phyloP scores from a whole-genome alignment of 2,113 vertebrate species.

The Cromileptes altivelis region DNA sequence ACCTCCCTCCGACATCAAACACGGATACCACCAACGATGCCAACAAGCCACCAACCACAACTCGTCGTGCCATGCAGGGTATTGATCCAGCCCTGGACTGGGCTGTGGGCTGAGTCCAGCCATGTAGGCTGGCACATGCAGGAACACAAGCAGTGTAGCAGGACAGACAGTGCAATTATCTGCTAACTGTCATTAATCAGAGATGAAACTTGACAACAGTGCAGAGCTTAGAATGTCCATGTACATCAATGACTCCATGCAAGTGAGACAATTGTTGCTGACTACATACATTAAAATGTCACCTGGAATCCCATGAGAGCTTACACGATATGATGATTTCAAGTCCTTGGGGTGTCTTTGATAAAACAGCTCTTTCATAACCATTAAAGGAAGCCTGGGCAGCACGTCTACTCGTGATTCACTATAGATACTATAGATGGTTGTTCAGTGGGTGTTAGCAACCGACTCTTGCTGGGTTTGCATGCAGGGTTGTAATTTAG shows the following conservation, averaged over 20 bases:
- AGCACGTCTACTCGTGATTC: not conserved
- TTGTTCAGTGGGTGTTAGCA: not conserved
- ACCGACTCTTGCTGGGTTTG: not conserved
- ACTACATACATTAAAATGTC: slow-evolving; percentile 5
- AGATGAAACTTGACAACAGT: slow-evolving; percentile 30
- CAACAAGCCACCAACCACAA: slow-evolving; percentile 8
- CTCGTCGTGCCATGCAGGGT: not conserved
- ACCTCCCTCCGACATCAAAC: slow-evolving; percentile 54
- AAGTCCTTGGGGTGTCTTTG: not conserved
- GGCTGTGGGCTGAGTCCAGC: not conserved
- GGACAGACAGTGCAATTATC: not conserved
- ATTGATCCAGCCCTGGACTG: slow-evolving; percentile 6
- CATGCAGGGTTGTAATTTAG: not conserved
- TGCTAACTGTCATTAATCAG: slow-evolving; percentile 27
- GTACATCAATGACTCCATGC: slow-evolving; percentile 1
- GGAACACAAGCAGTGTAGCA: not conserved
- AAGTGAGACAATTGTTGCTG: not conserved
- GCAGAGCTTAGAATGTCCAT: not conserved
- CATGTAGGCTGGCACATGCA: not conserved
- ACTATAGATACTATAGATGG: not conserved
- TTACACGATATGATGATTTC: not conserved
- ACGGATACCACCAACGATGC: slow-evolving; percentile 46
- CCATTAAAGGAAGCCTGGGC: not conserved
- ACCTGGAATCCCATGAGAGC: not conserved
- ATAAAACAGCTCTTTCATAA: not conserved